Percentiles rank a stretch among this genome's conserved stretches.
phyloP scores from a whole-genome alignment of 2,888 invertebrate species.

The Tiphia femorata region DNA sequence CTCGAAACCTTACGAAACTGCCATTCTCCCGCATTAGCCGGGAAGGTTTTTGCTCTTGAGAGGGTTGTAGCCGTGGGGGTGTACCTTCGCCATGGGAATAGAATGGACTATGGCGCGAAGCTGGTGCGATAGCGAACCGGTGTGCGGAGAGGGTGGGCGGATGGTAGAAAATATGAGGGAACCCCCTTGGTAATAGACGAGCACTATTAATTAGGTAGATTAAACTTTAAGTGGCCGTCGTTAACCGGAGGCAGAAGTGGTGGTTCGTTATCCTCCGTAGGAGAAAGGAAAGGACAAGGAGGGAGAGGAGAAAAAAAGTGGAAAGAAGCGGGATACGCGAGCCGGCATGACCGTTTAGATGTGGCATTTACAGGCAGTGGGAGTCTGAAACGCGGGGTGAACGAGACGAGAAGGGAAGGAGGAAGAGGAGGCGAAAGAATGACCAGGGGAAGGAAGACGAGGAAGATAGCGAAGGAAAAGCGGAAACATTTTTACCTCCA shows the following conservation, averaged over 20 bases:
- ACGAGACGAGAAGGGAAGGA: constrained; percentile 1
- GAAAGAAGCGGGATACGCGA: constrained; percentile 9
- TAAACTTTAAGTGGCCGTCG: constrained; percentile 59
- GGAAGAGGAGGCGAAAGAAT: constrained; percentile 4
- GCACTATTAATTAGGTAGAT: constrained; percentile 64
- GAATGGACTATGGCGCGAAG: neutral
- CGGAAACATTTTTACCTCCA: constrained; percentile 4
- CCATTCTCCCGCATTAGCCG: constrained; percentile 54
- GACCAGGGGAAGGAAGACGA: no score
- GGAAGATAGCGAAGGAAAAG: neutral
- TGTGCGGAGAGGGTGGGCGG: constrained; percentile 21
- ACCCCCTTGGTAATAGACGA: constrained; percentile 57
- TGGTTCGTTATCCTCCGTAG: constrained; percentile 40
- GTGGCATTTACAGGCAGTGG: constrained; percentile 33
- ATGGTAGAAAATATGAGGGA: constrained; percentile 54
- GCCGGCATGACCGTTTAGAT: constrained; percentile 5
- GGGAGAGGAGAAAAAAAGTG: constrained; percentile 31
- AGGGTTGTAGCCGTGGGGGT: constrained; percentile 32
- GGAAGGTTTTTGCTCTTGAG: constrained; percentile 42
- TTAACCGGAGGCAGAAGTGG: constrained; percentile 47
- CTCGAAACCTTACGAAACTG: constrained; percentile 54
- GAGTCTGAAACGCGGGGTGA: neutral
- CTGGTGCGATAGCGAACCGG: no score
- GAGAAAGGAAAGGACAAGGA: constrained; percentile 6
- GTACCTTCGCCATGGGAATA: neutral